phyloP scores from a whole-genome alignment of 1,140 invertebrate genomes.

The Meloidogyne hapla region DNA sequence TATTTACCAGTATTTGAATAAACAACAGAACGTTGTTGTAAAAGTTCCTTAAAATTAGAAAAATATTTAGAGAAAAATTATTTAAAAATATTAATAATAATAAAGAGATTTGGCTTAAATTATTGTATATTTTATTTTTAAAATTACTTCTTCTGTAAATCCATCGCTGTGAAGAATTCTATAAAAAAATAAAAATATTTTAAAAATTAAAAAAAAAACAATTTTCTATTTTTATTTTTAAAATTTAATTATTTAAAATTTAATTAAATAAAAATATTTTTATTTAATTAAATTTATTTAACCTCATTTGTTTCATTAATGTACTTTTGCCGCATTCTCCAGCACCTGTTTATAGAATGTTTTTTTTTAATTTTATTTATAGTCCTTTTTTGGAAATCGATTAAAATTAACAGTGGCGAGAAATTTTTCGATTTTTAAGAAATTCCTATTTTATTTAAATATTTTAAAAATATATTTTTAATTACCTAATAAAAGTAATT shows the following conservation, averaged over 20 bases:
- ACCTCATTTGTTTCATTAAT: slow-evolving; percentile 63
- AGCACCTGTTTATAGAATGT: slow-evolving; percentile 41
- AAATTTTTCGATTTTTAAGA: too few species aligned
- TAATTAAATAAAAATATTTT: slow-evolving; percentile 21
- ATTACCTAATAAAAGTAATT: slow-evolving; percentile 57
- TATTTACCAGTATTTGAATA: slow-evolving; percentile 13
- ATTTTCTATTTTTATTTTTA: too few species aligned
- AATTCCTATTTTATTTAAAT: too few species aligned
- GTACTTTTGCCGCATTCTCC: slow-evolving; percentile 62
- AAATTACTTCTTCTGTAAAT: slow-evolving; percentile 44
- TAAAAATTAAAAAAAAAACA: too few species aligned
- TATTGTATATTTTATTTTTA: background rate
- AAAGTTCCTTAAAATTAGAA: slow-evolving; percentile 37
- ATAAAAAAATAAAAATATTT: slow-evolving; percentile 19
- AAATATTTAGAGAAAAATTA: too few species aligned
- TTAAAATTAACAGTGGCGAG: too few species aligned
- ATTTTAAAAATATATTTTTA: background rate
- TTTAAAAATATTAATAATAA: too few species aligned
- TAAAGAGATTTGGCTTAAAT: too few species aligned
- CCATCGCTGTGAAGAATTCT: slow-evolving; percentile 59
- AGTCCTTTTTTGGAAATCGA: too few species aligned
- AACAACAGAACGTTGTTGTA: slow-evolving; percentile 51
- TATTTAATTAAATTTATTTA: slow-evolving; percentile 15
- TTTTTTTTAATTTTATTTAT: slow-evolving; percentile 23
- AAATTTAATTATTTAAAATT: too few species aligned